A percentile compares a stretch with the other conserved stretches of the same genome.
phyloP scores from a whole-genome alignment of 1,140 invertebrate species.

The Gryon sp. region DNA sequence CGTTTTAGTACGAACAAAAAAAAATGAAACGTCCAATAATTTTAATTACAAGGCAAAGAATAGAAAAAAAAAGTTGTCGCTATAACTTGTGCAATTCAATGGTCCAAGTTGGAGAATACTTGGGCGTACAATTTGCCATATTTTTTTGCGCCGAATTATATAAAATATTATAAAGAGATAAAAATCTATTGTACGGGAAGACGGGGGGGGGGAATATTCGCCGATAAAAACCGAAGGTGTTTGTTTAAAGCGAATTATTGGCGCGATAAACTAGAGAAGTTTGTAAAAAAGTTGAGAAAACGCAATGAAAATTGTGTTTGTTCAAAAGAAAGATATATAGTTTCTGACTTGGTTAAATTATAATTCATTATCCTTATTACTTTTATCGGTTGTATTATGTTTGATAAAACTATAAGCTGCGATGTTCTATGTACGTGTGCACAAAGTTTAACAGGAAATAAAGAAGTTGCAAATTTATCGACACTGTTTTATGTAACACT shows the following conservation, averaged over 20 bases:
- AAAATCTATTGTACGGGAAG: neutral
- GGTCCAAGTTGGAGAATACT: neutral
- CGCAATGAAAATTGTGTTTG: conserved; percentile 14
- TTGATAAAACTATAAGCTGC: conserved; percentile 18
- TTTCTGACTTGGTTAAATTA: conserved; percentile 22
- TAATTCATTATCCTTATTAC: conserved; percentile 38
- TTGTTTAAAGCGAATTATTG: conserved; percentile 12
- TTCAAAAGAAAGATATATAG: conserved; percentile 9
- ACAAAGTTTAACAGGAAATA: conserved; percentile 44
- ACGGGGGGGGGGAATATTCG: no score
- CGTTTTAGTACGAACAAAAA: no score
- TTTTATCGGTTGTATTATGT: conserved; percentile 43
- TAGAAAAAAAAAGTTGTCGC: neutral
- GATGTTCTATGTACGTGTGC: no score
- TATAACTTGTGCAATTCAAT: conserved; percentile 6
- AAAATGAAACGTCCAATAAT: neutral
- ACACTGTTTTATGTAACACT: no score
- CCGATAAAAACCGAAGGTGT: conserved; percentile 3
- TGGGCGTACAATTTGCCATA: neutral
- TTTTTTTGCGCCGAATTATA: neutral
- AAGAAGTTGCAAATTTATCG: conserved; percentile 18
- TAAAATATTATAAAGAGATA: conserved; percentile 12
- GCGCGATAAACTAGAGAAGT: conserved; percentile 3
- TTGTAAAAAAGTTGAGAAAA: neutral
- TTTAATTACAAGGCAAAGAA: neutral